Conservation (phyloP, 2,797 vertebrate genomes). For the Lacerta viridis region DNA sequence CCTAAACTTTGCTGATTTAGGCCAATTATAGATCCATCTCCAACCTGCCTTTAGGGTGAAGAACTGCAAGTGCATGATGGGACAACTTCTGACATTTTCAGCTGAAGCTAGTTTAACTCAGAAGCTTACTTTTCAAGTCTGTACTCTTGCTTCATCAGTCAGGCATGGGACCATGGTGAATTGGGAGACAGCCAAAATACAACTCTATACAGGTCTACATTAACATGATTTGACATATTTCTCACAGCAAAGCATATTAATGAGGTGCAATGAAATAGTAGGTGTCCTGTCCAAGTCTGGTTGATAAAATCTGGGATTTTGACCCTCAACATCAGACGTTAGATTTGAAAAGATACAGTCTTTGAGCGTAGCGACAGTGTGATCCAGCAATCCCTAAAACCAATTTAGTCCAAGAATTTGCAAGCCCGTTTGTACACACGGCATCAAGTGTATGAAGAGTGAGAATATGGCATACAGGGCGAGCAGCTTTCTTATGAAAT, state of each 20-base stretch:
- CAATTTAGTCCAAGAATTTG: neutral
- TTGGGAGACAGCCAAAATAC: neutral
- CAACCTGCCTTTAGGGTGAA: neutral
- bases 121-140: neutral
- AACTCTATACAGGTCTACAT: neutral
- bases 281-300: neutral
- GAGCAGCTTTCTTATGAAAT: neutral
- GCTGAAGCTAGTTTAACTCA: neutral
- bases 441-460: neutral
- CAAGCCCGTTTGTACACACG: neutral
- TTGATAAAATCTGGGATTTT: neutral
- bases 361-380: neutral
- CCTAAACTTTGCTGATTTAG: neutral
- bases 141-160: neutral
- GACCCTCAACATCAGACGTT: neutral
- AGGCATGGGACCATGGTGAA: neutral
- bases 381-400: neutral
- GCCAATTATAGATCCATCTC: neutral
- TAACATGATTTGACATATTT: neutral
- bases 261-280: neutral
- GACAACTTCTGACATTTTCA: neutral
- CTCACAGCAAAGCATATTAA: neutral
- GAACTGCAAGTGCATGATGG: neutral
- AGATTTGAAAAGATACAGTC: neutral
- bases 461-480: neutral